Percentiles rank a stretch among this genome's conserved stretches.
phyloP scores from a whole-genome alignment of 2,888 invertebrate genomes.

The Eurytoma adleriae region DNA sequence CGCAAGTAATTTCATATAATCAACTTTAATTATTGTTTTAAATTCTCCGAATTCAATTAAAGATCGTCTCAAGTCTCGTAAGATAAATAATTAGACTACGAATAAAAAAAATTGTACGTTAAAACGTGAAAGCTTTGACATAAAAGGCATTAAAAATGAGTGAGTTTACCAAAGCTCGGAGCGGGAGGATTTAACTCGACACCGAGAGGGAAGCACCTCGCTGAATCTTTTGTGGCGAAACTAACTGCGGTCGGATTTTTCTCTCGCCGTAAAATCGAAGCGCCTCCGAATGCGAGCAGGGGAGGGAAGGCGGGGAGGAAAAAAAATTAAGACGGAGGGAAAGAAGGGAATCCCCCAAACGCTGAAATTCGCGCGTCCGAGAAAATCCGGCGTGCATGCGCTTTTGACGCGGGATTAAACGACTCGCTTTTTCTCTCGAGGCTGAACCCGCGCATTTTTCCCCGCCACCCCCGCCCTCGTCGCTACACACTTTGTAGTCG shows the following conservation, averaged over 20 bases:
- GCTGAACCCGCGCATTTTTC: not conserved
- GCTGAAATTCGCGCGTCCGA: not conserved
- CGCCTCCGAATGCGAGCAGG: not conserved
- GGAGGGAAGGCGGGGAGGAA: not conserved
- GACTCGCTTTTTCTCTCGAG: not conserved
- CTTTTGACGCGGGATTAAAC: constrained; percentile 19
- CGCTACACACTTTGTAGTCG: not conserved
- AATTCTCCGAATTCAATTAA: no score
- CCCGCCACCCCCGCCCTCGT: not conserved
- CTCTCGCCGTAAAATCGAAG: not conserved
- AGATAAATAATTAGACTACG: no score
- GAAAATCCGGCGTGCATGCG: not conserved
- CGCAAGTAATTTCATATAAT: no score
- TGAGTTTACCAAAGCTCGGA: not conserved
- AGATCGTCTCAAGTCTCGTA: no score
- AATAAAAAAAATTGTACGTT: not conserved
- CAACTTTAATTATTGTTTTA: no score
- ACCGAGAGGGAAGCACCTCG: no score
- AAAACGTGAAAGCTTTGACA: constrained; percentile 1
- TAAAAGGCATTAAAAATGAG: constrained; percentile 17
- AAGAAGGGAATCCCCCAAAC: not conserved
- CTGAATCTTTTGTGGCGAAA: constrained; percentile 10
- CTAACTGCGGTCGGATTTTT: constrained; percentile 15
- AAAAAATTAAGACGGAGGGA: not conserved
- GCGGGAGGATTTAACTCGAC: no score